Conservation (phyloP, 2,113 vertebrate species). For the Eretmochelys imbricata region DNA sequence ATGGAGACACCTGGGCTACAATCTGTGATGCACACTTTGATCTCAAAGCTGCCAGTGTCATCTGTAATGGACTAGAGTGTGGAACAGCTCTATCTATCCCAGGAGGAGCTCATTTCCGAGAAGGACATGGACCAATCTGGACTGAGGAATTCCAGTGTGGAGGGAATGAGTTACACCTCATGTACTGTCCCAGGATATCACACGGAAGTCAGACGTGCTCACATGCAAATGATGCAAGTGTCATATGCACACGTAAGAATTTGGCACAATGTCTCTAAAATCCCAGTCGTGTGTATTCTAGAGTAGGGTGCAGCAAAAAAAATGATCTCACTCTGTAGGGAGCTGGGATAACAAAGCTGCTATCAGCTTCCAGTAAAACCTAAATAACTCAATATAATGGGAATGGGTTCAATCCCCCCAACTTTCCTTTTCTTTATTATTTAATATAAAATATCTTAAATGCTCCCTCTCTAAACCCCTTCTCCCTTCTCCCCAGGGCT, state of each 20-base stretch:
- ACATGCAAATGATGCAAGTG: too few relatives aligned
- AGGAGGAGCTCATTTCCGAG: too few relatives aligned
- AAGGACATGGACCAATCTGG: background rate
- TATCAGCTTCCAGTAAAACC: background rate
- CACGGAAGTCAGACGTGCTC: too few relatives aligned
- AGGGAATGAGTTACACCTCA: slow-evolving; percentile 38
- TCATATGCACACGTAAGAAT: slow-evolving; percentile 56
- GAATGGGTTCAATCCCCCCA: too few relatives aligned
- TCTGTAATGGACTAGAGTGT: background rate
- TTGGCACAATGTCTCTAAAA: background rate
- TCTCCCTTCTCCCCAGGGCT: too few relatives aligned
- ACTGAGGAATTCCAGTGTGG: slow-evolving; percentile 35
- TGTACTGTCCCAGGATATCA: background rate
- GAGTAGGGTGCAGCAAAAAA: background rate
- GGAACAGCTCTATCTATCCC: slow-evolving; percentile 39
- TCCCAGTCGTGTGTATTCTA: background rate
- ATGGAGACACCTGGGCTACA: too few relatives aligned
- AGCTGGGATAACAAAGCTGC: fast-evolving
- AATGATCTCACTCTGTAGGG: background rate
- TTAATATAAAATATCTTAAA: too few relatives aligned
- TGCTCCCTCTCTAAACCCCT: too few relatives aligned
- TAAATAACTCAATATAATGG: too few relatives aligned
- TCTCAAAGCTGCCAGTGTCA: too few relatives aligned
- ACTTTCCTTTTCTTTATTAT: background rate
- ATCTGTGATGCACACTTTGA: too few relatives aligned